Percentiles rank a stretch among this genome's conserved stretches.
phyloP scores from a whole-genome alignment of 2,797 vertebrate genomes.

The Sebastes ruberrimus region DNA sequence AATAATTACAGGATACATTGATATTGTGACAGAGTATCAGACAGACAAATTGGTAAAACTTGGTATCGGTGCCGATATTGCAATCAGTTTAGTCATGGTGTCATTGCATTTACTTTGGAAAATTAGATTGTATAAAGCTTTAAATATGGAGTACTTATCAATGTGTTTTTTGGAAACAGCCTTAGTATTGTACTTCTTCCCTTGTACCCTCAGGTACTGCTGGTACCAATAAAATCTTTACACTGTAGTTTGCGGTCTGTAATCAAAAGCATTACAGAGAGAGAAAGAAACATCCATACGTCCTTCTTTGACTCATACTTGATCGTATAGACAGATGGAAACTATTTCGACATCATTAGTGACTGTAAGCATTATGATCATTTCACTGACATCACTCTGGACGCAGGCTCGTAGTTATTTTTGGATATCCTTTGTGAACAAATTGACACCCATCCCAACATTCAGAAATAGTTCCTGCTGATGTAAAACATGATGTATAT shows the following conservation, averaged over 20 bases:
- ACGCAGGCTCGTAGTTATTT: slow-evolving; percentile 48
- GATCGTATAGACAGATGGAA: slow-evolving; percentile 60
- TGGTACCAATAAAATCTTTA: background rate
- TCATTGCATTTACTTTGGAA: background rate
- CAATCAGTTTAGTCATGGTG: background rate
- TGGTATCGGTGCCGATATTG: background rate
- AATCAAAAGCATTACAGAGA: background rate
- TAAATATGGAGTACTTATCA: background rate
- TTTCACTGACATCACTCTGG: slow-evolving; percentile 61
- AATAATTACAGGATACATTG: background rate
- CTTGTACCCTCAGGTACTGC: background rate
- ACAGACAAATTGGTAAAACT: background rate
- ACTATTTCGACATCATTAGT: slow-evolving; percentile 66
- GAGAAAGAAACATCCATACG: background rate
- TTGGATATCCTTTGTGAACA: slow-evolving; percentile 45
- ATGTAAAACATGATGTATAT: slow-evolving; percentile 14
- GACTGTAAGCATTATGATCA: slow-evolving; percentile 47
- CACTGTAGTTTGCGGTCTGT: background rate
- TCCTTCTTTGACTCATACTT: slow-evolving; percentile 41
- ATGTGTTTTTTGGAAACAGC: background rate
- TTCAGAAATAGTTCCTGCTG: slow-evolving; percentile 33
- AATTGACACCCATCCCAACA: slow-evolving; percentile 39
- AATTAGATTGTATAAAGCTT: background rate
- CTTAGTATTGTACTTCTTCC: background rate
- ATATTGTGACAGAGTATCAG: background rate